Evolutionary conservation across 2,797 vertebrate genomes (phyloP).

Genomic region (Bovichtus diacanthus): DNA sequence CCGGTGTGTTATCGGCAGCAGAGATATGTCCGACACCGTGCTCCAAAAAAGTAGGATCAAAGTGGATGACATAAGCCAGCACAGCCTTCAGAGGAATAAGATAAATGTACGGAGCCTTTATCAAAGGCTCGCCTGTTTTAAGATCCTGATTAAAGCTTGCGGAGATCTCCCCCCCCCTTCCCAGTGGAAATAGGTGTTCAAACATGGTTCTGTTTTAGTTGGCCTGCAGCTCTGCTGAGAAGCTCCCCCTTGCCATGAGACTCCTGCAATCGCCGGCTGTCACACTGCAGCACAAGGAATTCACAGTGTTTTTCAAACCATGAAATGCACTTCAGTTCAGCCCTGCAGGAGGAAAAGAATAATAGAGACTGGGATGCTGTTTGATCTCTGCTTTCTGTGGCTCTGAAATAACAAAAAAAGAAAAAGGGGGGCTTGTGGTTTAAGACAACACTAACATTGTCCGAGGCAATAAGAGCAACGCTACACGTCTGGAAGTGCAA

Average conservation of each 20-base stretch:
- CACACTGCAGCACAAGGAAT: slow-evolving; percentile 64
- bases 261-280: slow-evolving; percentile 67
- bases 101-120: slow-evolving; percentile 81
- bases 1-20: slow-evolving; percentile 65
- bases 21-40: slow-evolving; percentile 63
- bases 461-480: slow-evolving; percentile 35
- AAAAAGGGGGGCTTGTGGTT: slow-evolving; percentile 22
- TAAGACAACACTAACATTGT: slow-evolving; percentile 54
- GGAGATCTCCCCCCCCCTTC: slow-evolving; percentile 51
- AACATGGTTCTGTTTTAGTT: slow-evolving; percentile 86
- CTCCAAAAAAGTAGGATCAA: slow-evolving; percentile 79
- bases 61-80: slow-evolving; percentile 82
- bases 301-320: slow-evolving; percentile 71
- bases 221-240: slow-evolving; percentile 75
- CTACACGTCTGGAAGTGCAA: slow-evolving; percentile 37
- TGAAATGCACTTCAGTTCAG: slow-evolving; percentile 65
- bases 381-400: slow-evolving; percentile 61
- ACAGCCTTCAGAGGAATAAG: slow-evolving; percentile 74
- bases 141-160: slow-evolving; percentile 81
- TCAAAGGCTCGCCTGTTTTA: slow-evolving; percentile 84
- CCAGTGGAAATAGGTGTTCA: slow-evolving; percentile 87
- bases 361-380: slow-evolving; percentile 57
- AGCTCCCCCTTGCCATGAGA: slow-evolving; percentile 68
- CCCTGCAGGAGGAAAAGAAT: slow-evolving; percentile 63
- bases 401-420: slow-evolving; percentile 48